Conservation (phyloP, 2,113 vertebrate species). For the Saimiri boliviensis region DNA sequence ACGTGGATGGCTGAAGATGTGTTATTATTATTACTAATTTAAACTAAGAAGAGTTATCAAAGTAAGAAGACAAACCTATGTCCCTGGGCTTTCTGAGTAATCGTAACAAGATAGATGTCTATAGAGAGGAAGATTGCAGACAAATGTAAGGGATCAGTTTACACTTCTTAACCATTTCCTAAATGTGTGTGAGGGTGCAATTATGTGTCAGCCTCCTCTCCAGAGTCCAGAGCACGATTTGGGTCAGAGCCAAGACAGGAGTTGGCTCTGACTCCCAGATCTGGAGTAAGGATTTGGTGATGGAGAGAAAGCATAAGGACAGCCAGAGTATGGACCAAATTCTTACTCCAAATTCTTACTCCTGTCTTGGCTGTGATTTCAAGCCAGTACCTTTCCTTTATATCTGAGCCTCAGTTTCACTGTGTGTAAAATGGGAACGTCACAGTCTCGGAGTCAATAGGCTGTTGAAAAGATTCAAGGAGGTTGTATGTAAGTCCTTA, state of each 20-base stretch:
- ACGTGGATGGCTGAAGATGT: background rate
- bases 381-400: background rate
- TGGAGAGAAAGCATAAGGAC: too few relatives aligned
- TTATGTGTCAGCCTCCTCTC: background rate
- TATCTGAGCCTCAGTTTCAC: background rate
- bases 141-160: background rate
- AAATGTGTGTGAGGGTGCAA: background rate
- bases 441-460: background rate
- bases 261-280: too few relatives aligned
- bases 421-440: background rate
- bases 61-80: background rate
- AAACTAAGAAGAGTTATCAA: conserved; percentile 33
- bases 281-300: too few relatives aligned
- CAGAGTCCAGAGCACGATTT: background rate
- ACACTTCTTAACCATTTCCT: background rate
- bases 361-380: background rate
- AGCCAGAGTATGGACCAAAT: background rate
- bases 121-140: background rate
- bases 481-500: background rate
- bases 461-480: background rate
- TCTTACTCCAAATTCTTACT: background rate
- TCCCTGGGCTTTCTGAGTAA: background rate
- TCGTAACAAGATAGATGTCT: background rate
- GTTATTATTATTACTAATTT: background rate
- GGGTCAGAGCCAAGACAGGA: background rate